Evolutionary conservation across 2,113 vertebrate genomes (phyloP).

Genomic region (Chaetura pelagica): DNA sequence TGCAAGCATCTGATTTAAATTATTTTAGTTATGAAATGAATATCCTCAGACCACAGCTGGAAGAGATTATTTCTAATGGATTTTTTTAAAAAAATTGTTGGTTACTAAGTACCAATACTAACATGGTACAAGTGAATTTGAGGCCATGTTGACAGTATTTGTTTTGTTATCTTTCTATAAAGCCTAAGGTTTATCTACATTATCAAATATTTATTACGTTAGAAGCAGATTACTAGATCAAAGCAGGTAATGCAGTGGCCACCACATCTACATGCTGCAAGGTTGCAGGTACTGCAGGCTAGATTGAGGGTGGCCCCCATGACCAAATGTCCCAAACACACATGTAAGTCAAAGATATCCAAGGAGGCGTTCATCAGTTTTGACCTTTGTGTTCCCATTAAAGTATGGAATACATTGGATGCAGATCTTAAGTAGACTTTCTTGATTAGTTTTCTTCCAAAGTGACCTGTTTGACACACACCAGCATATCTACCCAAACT

Average conservation of each 20-base stretch:
- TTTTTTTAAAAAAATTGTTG: not conserved
- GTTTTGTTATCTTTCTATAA: not conserved
- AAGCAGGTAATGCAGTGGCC: not conserved
- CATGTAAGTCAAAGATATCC: not conserved
- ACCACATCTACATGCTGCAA: not conserved
- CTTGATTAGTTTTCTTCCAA: not conserved
- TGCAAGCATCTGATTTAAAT: conserved; percentile 40
- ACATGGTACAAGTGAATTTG: not conserved
- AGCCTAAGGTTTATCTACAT: not conserved
- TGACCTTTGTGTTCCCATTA: not conserved
- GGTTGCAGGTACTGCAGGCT: not conserved
- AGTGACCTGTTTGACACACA: not conserved
- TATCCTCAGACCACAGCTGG: conserved; percentile 28
- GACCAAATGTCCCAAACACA: not conserved
- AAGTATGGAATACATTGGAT: not conserved
- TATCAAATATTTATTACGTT: not conserved
- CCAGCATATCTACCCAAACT: not conserved
- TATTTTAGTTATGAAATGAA: conserved; percentile 37
- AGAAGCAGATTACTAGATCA: not conserved
- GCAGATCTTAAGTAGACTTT: not conserved
- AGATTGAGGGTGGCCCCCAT: not conserved
- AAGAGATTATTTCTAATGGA: conserved; percentile 32
- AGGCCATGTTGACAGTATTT: not conserved
- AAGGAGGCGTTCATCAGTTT: not conserved
- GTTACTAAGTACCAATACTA: not conserved